Base-by-base conservation (phyloP, 2,888 invertebrate species). In the Apamea monoglypha region DNA sequence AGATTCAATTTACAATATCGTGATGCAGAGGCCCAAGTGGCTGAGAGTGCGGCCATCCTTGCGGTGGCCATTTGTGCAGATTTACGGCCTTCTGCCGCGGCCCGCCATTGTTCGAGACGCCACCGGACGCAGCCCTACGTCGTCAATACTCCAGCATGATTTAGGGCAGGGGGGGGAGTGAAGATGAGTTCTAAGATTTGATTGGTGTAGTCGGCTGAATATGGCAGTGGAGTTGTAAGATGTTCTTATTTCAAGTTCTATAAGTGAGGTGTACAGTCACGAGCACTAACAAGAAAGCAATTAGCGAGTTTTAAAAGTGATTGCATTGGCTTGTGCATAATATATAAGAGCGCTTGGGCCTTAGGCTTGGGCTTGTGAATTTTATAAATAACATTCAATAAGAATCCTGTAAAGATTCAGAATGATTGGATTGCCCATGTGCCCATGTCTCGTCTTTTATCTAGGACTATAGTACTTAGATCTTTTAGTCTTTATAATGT, bases 51-150 rank as follows among this genome's bases (percentile, higher is more conserved):
- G 74, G 76, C 83, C 83, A 75, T 80, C 86, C 81, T 84, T 85
- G 85, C 74, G 83, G 75, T 76, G 84, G 85, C 90, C 84, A 90
- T 92, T 90, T 89, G 81, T 36, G 68, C 67, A 90, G 90, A 92
- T 92, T 92, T 92, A 92, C 89, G 75, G 81, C 74, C 72, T 76
- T 75, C 82, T 84, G 80, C 64, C 72, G 56, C 74, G 50, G 75
- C 78, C 84, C 71, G 80, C 89, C 82, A 88, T 91, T 90, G 90
- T 90, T 75, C 82, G 85, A 76, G 79, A 44, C 56, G 81, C 68
- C 59, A 64, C 67, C 76, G 74, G 70, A 70, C 73, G 78, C 64
- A 73, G 80, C 50, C 76, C 81, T 80, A 68, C 84, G 73, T 80
- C 88, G 66, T 87, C 89, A 83, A 84, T 89, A 88, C 81, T 77